A percentile compares a stretch with the other conserved stretches of the same genome.
These are phyloP conservation scores for Hylaea fasciaria DNA, from an alignment of 2,888 invertebrate species.

Conservation along the genomic window DNA sequence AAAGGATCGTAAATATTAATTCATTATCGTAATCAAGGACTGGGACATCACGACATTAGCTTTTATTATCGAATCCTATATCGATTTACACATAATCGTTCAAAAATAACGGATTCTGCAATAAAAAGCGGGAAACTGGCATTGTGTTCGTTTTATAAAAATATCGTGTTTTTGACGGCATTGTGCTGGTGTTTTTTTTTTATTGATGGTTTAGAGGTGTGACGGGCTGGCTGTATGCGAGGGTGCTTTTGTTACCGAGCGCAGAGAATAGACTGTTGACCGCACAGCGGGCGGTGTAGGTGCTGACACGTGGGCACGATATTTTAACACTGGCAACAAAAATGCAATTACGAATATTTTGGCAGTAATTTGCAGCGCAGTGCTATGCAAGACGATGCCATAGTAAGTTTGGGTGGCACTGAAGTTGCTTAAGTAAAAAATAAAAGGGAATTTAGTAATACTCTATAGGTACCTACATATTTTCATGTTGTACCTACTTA, in stretches of 20 bases:
- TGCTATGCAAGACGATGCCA: no score
- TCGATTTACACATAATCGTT: constrained; percentile 20
- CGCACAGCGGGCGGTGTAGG: constrained; percentile 29
- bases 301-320: neutral
- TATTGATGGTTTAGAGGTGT: constrained; percentile 68
- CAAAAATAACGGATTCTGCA: constrained; percentile 19
- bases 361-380: no score
- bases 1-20: constrained; percentile 25
- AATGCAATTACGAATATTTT: no score
- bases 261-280: constrained; percentile 47
- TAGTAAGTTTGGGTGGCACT: no score
- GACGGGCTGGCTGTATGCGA: constrained; percentile 53
- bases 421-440: no score
- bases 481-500: no score
- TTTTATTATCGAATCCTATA: constrained; percentile 24
- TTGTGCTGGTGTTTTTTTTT: constrained; percentile 58
- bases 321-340: no score
- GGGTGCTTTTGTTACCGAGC: constrained; percentile 51
- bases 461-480: no score
- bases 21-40: constrained; percentile 44
- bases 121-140: constrained; percentile 37
- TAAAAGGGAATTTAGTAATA: no score
- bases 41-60: constrained; percentile 32
- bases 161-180: constrained; percentile 40
- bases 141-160: constrained; percentile 32